These are phyloP conservation scores for Rousettus leschenaultii DNA, from an alignment of 2,113 vertebrate genomes.

Conservation along the genomic window DNA sequence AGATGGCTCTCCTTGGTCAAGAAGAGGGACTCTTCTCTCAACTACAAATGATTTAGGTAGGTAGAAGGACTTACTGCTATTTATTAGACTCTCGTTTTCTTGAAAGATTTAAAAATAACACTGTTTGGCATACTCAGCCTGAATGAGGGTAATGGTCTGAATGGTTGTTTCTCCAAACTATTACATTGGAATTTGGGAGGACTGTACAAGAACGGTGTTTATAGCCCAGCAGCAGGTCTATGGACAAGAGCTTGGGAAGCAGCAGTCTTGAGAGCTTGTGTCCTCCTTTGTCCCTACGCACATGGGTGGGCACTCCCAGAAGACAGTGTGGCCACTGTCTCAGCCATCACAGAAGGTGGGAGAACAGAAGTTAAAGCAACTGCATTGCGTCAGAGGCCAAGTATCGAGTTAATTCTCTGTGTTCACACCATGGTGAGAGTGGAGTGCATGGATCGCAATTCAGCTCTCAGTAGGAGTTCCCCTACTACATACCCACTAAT, in stretches of 20 bases:
- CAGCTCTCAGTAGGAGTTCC: neutral
- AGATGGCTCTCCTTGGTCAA: neutral
- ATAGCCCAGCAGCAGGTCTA: neutral
- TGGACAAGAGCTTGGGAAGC: neutral
- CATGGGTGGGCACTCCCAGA: too few relatives aligned
- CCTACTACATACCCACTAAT: neutral
- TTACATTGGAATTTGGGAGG: neutral
- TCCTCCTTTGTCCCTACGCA: neutral
- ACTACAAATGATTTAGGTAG: neutral
- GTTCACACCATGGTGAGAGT: fast-evolving
- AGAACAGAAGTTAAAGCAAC: neutral
- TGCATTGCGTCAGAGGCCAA: neutral
- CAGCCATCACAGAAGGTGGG: neutral
- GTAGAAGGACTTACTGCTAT: neutral
- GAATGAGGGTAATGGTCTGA: neutral
- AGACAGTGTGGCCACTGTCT: neutral
- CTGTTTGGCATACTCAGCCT: neutral
- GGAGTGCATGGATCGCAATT: neutral
- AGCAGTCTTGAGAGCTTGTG: neutral
- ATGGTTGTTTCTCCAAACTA: neutral
- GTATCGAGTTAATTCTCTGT: neutral
- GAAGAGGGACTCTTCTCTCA: neutral
- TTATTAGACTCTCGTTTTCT: neutral
- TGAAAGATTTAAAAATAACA: neutral
- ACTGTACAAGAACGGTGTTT: neutral